Base-by-base conservation (phyloP, 2,888 invertebrate species). In the Melinaea marsaeus region DNA sequence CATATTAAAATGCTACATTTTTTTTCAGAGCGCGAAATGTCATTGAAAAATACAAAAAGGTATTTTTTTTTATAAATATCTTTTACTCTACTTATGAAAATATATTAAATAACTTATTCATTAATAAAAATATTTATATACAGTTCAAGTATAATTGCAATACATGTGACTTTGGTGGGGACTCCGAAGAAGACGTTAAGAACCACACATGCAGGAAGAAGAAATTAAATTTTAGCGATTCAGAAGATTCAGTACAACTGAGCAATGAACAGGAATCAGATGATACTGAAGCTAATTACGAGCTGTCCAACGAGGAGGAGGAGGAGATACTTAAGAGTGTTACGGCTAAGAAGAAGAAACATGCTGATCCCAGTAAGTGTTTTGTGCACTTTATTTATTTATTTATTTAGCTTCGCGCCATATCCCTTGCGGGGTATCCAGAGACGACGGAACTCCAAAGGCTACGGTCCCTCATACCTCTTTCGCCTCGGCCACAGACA, bases 1-100 rank as follows among this genome's bases (percentile, higher is more conserved):
- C 22, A 48, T 13, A 22, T n/a, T 48, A 22, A n/a, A 48, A 13
- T 48, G 1, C 13, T 22, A 3, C 11, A 2, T 9, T 61, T 73
- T 74, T 58, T 86, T 86, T 66, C 80, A 89, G 89, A 70, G 89
- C 89, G 0, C 79, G 75, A 63, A 75, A 69, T 60, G 85, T 86
- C 0, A 84, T 89, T 60, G 80, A 80, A 71, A 81, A 83, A 32
- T 83, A 82, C 46, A 67, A 64, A 48, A 61, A 57, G 66, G 68
- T 71, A 54, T 62, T 65, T 64, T 13, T 22, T 6, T 22, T 55
- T 55, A 4, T 37, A 37, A n/a, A 34, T 56, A 32, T 13, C 22
- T 42, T 35, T 35, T 51, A 37, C 9, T 42, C 3, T 9, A 11
- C 42, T 9, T 42, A 9, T 3, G 2, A 37, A 37, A 9, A 3